Conservation (phyloP, 2,888 invertebrate genomes). For the Alentia gelatinosa region DNA sequence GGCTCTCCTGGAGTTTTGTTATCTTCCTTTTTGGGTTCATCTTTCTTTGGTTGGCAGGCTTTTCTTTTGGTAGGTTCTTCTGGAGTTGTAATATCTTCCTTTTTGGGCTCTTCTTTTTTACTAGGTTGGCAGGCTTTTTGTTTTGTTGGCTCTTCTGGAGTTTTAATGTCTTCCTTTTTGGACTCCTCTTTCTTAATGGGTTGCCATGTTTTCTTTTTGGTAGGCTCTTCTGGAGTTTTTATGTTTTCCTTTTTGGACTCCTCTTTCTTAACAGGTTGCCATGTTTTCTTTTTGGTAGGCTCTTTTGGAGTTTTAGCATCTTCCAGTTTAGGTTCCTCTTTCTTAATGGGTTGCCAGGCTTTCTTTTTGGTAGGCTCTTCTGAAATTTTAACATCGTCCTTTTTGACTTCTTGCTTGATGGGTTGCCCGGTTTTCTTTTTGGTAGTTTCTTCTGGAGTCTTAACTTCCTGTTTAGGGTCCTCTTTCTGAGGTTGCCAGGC, state of each 20-base stretch:
- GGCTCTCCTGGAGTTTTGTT: not conserved
- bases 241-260: not conserved
- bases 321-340: not conserved
- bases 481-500: too few species aligned
- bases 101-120: not conserved
- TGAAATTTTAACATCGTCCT: not conserved
- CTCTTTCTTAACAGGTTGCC: not conserved
- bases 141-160: too few species aligned
- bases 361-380: not conserved
- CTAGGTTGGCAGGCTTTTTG: too few species aligned
- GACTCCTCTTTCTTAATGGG: not conserved
- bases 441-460: not conserved
- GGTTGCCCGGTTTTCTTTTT: constrained; percentile 32
- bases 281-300: not conserved
- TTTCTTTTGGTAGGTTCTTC: too few species aligned
- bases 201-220: not conserved
- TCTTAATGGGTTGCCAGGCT: not conserved
- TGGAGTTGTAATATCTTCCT: not conserved
- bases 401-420: not conserved
- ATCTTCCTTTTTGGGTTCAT: not conserved
- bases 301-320: too few species aligned
- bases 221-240: not conserved
- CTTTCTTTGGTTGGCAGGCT: not conserved
- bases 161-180: too few species aligned
- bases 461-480: not conserved